Evolutionary conservation across 2,888 invertebrate species (phyloP), one percentile per base, ranked within the genome.

Genomic region (Notocelia uddmanniana): DNA sequence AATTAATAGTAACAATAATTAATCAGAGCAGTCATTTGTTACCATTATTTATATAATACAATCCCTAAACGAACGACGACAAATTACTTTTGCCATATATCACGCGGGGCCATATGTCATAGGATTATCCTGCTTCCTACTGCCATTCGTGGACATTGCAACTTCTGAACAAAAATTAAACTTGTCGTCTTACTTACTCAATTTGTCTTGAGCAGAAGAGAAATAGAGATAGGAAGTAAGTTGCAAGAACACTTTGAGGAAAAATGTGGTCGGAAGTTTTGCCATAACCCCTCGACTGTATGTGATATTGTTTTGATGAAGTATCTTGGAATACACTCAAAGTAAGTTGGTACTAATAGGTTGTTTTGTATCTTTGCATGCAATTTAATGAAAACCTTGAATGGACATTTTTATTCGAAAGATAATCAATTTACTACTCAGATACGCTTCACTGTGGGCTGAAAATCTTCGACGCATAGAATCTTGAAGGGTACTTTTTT

Each of bases 21-120:
- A 55, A 37, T 55, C 26, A 41, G 8, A 31, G 18, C n/a, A 15
- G 31, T 23, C 13, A 50, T 58, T 52, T 37, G 52, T 68, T 52
- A 37, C 37, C 11, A 68, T 68, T 59, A 50, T 26, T 18, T 52
- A 52, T 21, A 21, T 19, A 67, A 34, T 45, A 67, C 23, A 18
- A 31, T 62, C 21, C 21, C 11, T 19, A 13, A 48, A 57, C n/a
- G 60, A 68, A 68, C 18, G 57, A 48, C 37, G 52, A 68, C 54
- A 41, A 60, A 60, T 68, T 19, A 68, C 34, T 11, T 8, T 45
- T 3, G 41, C 54, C 41, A 41, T 69, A 62, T 45, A 62, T 55
- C 69, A 62, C 45, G 15, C 19, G 2, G 21, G 57, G 57, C 31
- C 48, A 52, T 52, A 63, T 34, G 63, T 63, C 52, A 63, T 21